Base-by-base conservation (phyloP, 2,797 vertebrate genomes). In the Oreochromis grahami region DNA sequence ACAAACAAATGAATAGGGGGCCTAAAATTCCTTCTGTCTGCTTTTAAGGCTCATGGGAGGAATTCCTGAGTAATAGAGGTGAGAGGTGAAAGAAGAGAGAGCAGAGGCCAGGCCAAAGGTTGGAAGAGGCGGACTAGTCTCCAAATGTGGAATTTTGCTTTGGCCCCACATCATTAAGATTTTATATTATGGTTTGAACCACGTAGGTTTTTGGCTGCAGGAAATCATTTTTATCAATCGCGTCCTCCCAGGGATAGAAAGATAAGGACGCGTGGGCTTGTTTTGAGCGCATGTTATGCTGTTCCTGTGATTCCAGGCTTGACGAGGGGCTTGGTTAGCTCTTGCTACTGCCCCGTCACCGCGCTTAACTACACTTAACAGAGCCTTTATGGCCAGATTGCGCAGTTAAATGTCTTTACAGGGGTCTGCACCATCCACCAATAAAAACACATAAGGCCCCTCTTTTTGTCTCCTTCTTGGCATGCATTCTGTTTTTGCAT, bases 41-140 rank as follows among this genome's bases (percentile, higher is more conserved):
- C 95, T 96, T 95, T 95, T 94, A 89, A 94, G 94, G 93, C 96
- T 96, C 93, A 85, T 93, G 87, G 91, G 93, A 96, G 95, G 95
- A 96, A 97, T 97, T 97, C 96, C 95, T 97, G 92, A 96, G 95
- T 97, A 97, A 97, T 96, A 95, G 96, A 97, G 97, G 96, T 97
- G 94, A 95, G 89, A 96, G 96, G 94, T 96, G 95, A 92, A 87
- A 87, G 89, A 65, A 92, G 60, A 85, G 81, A 83, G 95, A 90
- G 89, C 92, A 94, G 89, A 93, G 91, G 88, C 80, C 79, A 78
- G 88, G 91, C 86, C 91, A 94, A 84, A 94, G 94, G 95, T 91
- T 89, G 90, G 65, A 82, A 8, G 53, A 87, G 87, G 87, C 86
- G 74, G 94, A 86, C 83, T 90, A 56, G 55, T 83, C 85, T 90